A percentile compares a stretch with the other conserved stretches of the same genome.
These are phyloP conservation scores for Conus ventricosus DNA, from an alignment of 1,140 invertebrate species.

Conservation along the genomic window DNA sequence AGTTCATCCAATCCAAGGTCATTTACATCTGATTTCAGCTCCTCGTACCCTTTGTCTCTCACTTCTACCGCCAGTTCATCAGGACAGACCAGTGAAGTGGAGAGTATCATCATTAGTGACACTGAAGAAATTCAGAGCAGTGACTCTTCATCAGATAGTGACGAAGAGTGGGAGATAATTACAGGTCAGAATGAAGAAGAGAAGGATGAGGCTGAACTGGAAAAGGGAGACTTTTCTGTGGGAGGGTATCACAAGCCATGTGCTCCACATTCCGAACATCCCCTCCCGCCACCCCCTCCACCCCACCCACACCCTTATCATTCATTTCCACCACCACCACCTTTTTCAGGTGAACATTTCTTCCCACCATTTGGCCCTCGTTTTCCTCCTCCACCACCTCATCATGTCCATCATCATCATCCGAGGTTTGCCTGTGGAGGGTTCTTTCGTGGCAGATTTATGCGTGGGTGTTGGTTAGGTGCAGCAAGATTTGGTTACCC, in stretches of 20 bases:
- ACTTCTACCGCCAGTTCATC: not conserved
- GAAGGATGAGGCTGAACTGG: not conserved
- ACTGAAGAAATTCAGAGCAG: not conserved
- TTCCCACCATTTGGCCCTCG: not conserved
- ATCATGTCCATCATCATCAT: not conserved
- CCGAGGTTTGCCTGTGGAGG: not conserved
- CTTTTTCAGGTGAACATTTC: not conserved
- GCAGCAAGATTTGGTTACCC: too few relatives aligned
- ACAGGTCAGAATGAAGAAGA: not conserved
- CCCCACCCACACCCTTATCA: not conserved
- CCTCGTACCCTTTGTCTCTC: not conserved
- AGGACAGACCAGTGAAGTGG: not conserved
- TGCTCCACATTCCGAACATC: not conserved
- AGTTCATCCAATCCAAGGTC: not conserved
- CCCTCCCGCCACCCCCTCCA: not conserved
- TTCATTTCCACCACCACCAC: slow-evolving; percentile 1
- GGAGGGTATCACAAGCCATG: not conserved
- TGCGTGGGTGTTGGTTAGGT: not conserved
- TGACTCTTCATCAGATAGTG: slow-evolving; percentile 14
- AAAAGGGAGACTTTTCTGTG: not conserved
- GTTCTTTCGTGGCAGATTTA: not conserved
- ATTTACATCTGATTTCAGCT: not conserved
- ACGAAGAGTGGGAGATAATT: slow-evolving; percentile 14
- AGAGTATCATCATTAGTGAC: slow-evolving; percentile 20
- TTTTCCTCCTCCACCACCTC: not conserved